Conservation (phyloP, 2,113 vertebrate genomes). For the Apteryx owenii region DNA sequence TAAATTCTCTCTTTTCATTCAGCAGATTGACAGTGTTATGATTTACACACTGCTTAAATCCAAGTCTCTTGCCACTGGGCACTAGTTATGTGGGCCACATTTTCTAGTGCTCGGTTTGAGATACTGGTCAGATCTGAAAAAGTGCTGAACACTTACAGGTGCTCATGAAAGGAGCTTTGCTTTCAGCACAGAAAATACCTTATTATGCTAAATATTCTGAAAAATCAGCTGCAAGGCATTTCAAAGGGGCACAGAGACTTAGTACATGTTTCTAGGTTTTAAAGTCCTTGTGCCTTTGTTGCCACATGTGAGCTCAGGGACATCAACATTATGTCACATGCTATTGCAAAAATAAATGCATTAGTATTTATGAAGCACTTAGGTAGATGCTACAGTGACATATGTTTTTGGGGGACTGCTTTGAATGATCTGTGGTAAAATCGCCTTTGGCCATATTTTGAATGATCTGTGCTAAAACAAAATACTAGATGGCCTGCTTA, state of each 20-base stretch:
- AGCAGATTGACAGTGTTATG: neutral
- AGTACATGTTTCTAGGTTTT: neutral
- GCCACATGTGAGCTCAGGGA: neutral
- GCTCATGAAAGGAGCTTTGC: neutral
- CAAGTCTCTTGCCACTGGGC: neutral
- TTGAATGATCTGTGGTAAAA: neutral
- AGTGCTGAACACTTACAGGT: neutral
- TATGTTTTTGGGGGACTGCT: neutral
- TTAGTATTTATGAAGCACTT: neutral
- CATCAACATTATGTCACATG: neutral
- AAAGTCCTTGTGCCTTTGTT: neutral
- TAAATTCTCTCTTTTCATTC: neutral
- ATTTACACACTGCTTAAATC: neutral
- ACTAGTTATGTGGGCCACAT: neutral
- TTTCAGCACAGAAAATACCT: neutral
- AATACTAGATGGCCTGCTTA: neutral
- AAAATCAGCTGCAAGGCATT: neutral
- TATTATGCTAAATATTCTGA: neutral
- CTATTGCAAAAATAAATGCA: neutral
- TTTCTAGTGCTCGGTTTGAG: neutral
- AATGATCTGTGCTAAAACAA: neutral
- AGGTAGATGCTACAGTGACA: fast-evolving
- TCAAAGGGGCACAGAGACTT: neutral
- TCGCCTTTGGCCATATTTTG: neutral
- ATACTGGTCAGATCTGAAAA: neutral